Evolutionary conservation across 2,113 vertebrate genomes (phyloP).

Genomic region (cattle (Bos taurus)): ARS-UCD2.0 NC_037340.1:68848501-68849000

Average conservation of each 20-base stretch:
- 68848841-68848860: background rate
- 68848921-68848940: background rate
- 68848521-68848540: background rate
- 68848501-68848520: background rate
- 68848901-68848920: background rate
- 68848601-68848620: background rate
- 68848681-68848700: background rate
- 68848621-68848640: background rate
- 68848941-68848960: background rate
- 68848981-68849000: background rate
- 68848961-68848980: background rate
- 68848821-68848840: background rate
- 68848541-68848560: background rate
- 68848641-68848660: background rate
- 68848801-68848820: background rate
- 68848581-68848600: background rate
- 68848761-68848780: background rate
- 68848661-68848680: background rate
- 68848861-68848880: background rate
- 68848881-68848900: background rate
- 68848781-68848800: background rate
- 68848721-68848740: background rate
- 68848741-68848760: background rate
- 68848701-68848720: background rate
- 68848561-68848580: background rate